Evolutionary conservation across 2,888 invertebrate genomes (phyloP), one percentile per base, ranked within the genome.

Genomic region (Capitulum mitella): DNA sequence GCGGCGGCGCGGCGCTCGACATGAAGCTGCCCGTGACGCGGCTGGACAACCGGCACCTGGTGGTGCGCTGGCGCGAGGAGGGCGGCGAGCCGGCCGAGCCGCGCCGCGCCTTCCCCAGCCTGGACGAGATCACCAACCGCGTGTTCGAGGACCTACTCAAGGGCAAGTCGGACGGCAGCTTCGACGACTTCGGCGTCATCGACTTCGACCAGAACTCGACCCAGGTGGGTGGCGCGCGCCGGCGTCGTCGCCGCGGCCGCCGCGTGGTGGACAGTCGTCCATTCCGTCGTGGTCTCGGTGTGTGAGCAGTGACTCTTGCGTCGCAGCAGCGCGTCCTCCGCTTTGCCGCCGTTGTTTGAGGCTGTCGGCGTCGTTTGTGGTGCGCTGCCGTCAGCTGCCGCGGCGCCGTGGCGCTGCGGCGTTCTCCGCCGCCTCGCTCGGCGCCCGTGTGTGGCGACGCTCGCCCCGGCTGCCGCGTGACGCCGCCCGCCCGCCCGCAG

Each of bases 101-200:
- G 76, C 78, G 76, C 76, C 78, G 78, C 19, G 34, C 78, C 19
- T 74, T 61, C 26, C 79, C 32, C 78, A 80, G 79, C 16, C 79
- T 82, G 77, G 92, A 92, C 83, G 92, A 92, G 85, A 90, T 92
- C 79, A 92, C 92, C 10, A 92, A 92, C 85, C 89, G 90, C 85
- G 91, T 92, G 76, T 92, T 92, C 84, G 91, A 91, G 85, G 92
- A 92, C 82, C 86, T 92, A 80, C 86, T 92, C 79, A 91, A 92
- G 82, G 91, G 90, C 79, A 88, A 91, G 84, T 86, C 88, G 0
- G 89, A 89, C 32, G 74, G 43, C 29, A 78, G 61, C 26, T 80
- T 80, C 79, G 81, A 82, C 76, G 80, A 81, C 16, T 77, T 82
- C 51, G 79, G 79, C 19, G 76, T 80, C n/a, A 32, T 79, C 19